phyloP scores from a whole-genome alignment of 2,888 invertebrate species.

The Microplitis deprimator region DNA sequence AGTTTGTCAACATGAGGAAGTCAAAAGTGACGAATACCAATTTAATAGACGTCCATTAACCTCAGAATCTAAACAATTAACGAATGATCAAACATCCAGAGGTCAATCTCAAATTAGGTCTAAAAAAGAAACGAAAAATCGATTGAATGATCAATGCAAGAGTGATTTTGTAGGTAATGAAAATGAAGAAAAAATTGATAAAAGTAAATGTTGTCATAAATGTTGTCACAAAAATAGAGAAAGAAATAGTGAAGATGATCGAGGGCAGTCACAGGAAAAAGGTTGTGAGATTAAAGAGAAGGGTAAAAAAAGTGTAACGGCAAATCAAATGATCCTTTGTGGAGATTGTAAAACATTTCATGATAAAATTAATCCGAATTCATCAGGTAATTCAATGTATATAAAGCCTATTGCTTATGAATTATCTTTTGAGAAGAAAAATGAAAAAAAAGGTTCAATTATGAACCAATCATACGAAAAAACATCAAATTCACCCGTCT shows the following conservation, averaged over 20 bases:
- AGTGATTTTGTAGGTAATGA: conserved; percentile 49
- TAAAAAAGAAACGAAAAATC: conserved; percentile 65
- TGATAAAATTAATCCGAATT: conserved; percentile 56
- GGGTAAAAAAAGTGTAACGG: conserved; percentile 26
- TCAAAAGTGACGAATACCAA: conserved; percentile 16
- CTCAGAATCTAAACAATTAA: not conserved
- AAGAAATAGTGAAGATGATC: not conserved
- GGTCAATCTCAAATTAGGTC: conserved; percentile 41
- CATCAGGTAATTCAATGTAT: conserved; percentile 59
- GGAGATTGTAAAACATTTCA: conserved; percentile 61
- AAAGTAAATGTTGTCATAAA: conserved; percentile 13
- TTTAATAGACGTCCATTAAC: conserved; percentile 6
- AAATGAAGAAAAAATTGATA: conserved; percentile 43
- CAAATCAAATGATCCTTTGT: conserved; percentile 48
- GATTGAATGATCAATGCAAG: conserved; percentile 62
- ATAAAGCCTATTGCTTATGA: conserved; percentile 72
- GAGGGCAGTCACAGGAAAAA: not conserved
- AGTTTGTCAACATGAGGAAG: conserved; percentile 12
- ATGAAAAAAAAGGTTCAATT: not conserved
- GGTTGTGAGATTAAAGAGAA: conserved; percentile 9
- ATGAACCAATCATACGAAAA: not conserved
- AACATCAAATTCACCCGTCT: not conserved
- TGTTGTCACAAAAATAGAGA: conserved; percentile 7
- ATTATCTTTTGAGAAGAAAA: conserved; percentile 64
- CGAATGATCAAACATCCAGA: conserved; percentile 35